These are phyloP conservation scores for Brachyptera risi DNA, from an alignment of 2,888 invertebrate genomes.

Conservation along the genomic window DNA sequence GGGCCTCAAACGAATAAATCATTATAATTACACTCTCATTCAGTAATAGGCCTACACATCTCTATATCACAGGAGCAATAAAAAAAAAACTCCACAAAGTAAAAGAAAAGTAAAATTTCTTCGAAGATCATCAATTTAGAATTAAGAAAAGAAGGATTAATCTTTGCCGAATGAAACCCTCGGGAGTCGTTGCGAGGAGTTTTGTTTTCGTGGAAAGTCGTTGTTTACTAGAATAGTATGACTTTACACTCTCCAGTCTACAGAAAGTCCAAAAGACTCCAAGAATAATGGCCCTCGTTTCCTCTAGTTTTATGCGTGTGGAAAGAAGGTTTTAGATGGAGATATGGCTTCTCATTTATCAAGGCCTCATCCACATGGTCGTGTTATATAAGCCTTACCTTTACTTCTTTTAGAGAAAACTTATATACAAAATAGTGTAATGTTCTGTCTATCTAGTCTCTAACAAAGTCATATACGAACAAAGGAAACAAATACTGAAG, in stretches of 20 bases:
- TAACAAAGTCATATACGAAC: no score
- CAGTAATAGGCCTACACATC: no score
- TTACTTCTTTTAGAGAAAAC: no score
- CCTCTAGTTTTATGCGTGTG: constrained; percentile 26
- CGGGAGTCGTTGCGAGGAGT: constrained; percentile 28
- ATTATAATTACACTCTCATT: no score
- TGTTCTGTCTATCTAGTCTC: no score
- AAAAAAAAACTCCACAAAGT: not conserved
- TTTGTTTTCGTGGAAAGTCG: constrained; percentile 27
- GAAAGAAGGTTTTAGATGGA: constrained; percentile 26
- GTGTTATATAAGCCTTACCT: no score
- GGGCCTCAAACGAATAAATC: no score
- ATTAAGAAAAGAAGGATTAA: constrained; percentile 22
- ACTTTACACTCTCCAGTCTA: not conserved
- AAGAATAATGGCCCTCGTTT: constrained; percentile 25
- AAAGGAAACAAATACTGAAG: no score
- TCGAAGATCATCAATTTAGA: constrained; percentile 13
- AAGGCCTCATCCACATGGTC: not conserved
- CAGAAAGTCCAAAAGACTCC: constrained; percentile 1
- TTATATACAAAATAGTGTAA: no score
- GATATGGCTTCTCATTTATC: constrained; percentile 26
- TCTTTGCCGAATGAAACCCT: constrained; percentile 28
- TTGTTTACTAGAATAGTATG: constrained; percentile 23
- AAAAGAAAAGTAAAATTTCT: not conserved
- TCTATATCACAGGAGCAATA: no score